Evolutionary conservation across 2,797 vertebrate genomes (phyloP).

Genomic region (Pseudotriccus pelzelni): DNA sequence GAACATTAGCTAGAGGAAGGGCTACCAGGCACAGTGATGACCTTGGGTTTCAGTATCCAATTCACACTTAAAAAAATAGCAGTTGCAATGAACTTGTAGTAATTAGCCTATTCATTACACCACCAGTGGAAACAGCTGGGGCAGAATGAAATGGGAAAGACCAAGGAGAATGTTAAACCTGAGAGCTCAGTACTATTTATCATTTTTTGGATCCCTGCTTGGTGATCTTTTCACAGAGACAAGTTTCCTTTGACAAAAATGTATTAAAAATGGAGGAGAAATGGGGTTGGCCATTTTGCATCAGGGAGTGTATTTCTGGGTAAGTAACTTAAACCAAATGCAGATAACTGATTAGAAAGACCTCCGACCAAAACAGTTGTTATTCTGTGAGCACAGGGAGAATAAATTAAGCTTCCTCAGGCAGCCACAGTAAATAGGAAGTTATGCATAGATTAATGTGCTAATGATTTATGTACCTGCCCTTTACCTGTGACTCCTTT

Average conservation of each 20-base stretch:
- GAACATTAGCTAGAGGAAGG: neutral
- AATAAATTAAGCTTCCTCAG: constrained; percentile 8
- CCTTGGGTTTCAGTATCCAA: neutral
- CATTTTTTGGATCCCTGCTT: neutral
- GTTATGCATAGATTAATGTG: neutral
- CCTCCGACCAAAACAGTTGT: neutral
- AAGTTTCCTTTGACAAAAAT: neutral
- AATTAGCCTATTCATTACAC: neutral
- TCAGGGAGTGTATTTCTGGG: neutral
- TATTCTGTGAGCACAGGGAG: neutral
- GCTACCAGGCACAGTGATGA: neutral
- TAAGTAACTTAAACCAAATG: neutral
- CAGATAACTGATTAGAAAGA: neutral
- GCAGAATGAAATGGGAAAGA: neutral
- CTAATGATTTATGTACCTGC: constrained; percentile 19
- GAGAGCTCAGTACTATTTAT: neutral
- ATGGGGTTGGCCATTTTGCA: neutral
- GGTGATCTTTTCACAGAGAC: neutral
- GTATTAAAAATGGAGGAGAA: neutral
- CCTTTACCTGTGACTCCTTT: neutral
- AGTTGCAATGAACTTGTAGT: neutral
- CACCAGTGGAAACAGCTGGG: neutral
- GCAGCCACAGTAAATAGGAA: constrained; percentile 16
- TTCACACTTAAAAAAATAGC: neutral
- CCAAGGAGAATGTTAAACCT: neutral